Conservation (phyloP, 2,113 vertebrate species). For the Hylia prasina region DNA sequence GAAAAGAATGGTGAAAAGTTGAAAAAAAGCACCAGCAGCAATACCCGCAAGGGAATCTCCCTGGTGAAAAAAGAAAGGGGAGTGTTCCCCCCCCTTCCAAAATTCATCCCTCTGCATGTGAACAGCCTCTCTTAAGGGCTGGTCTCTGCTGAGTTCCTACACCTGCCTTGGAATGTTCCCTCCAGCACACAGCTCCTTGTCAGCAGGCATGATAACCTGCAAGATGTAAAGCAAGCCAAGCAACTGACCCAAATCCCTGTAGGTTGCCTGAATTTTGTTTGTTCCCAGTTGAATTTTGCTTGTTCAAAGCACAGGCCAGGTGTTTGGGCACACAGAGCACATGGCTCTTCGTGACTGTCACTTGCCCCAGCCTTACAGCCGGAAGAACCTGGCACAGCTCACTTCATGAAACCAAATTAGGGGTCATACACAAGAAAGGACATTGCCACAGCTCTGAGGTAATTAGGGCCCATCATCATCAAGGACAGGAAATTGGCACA, state of each 20-base stretch:
- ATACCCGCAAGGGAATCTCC: background rate
- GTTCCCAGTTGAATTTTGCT: background rate
- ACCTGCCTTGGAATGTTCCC: background rate
- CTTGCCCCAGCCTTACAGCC: background rate
- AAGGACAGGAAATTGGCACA: constrained; percentile 78
- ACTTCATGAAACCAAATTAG: constrained; percentile 67
- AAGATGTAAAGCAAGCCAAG: background rate
- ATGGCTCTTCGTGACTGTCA: constrained; percentile 21
- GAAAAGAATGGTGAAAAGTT: background rate
- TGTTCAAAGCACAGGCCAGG: background rate
- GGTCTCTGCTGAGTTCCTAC: background rate
- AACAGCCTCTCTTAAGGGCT: background rate
- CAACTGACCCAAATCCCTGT: background rate
- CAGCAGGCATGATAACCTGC: fast-evolving
- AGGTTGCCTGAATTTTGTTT: background rate
- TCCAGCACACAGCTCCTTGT: background rate
- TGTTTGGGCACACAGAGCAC: background rate
- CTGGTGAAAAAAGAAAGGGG: background rate
- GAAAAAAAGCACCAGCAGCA: background rate
- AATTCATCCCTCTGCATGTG: background rate
- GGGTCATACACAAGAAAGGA: constrained; percentile 67
- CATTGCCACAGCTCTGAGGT: constrained; percentile 67
- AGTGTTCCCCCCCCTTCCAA: fast-evolving
- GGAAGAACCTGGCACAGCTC: constrained; percentile 53
- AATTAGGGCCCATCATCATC: constrained; percentile 78